These are phyloP conservation scores for Apostichopus leukothele DNA, from an alignment of 53 echinoderm and acorn worm genomes.

Conservation along the genomic window DNA sequence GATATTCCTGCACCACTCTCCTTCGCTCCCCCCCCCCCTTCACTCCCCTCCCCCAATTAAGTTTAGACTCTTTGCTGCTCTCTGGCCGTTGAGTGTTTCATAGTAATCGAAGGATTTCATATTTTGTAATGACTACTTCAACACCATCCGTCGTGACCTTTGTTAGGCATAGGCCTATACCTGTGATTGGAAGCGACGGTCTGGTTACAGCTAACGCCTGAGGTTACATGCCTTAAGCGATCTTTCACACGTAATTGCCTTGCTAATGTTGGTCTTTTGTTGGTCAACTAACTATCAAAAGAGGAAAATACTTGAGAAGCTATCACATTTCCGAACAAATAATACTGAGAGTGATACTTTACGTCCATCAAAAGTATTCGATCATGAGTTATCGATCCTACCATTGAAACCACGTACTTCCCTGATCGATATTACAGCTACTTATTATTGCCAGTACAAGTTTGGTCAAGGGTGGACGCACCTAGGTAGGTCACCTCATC, in stretches of 20 bases:
- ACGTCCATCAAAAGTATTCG: slow-evolving; percentile 22
- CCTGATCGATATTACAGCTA: slow-evolving; percentile 7
- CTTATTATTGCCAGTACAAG: background rate
- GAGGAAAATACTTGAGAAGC: background rate
- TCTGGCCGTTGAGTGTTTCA: too few species aligned
- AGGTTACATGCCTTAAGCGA: background rate
- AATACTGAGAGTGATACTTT: background rate
- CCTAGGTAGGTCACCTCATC: slow-evolving; percentile 13
- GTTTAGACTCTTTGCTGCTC: too few species aligned
- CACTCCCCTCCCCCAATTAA: too few species aligned
- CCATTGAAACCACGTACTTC: slow-evolving; percentile 1
- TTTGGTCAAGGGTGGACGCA: slow-evolving; percentile 38
- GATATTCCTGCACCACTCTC: too few species aligned
- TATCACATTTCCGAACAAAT: slow-evolving; percentile 37
- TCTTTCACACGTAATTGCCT: background rate
- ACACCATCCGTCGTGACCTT: too few species aligned
- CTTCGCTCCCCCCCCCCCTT: too few species aligned
- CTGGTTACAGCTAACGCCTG: background rate
- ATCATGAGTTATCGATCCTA: slow-evolving; percentile 18
- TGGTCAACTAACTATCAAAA: background rate
- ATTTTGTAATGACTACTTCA: too few species aligned
- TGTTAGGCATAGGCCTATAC: background rate
- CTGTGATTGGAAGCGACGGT: background rate
- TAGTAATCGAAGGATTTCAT: too few species aligned
- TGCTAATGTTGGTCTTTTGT: background rate